These are phyloP conservation scores for Bibio marci DNA, from an alignment of 2,888 invertebrate genomes.

Conservation along the genomic window DNA sequence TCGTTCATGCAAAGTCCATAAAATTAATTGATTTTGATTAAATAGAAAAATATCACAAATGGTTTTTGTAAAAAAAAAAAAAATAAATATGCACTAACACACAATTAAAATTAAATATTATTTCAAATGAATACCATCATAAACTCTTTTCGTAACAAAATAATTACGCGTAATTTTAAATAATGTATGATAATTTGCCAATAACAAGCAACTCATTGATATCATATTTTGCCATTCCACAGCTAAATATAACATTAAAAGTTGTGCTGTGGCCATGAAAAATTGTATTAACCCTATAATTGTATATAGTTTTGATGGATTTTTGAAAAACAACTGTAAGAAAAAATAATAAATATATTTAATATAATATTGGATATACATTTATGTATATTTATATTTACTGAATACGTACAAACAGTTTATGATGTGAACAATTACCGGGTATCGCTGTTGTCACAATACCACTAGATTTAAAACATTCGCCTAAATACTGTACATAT, in stretches of 20 bases:
- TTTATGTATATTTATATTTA: constrained; percentile 3
- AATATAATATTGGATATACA: background rate
- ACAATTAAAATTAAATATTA: no score
- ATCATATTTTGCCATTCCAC: constrained; percentile 85
- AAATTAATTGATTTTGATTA: no score
- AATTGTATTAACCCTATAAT: constrained; percentile 54
- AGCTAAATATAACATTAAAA: constrained; percentile 60
- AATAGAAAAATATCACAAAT: no score
- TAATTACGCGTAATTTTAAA: constrained; percentile 81
- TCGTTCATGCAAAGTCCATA: no score
- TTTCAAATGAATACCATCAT: no score
- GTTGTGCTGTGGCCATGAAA: constrained; percentile 53
- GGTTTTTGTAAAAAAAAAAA: no score
- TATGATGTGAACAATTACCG: constrained; percentile 56
- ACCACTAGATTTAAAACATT: constrained; percentile 57
- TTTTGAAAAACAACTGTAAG: constrained; percentile 68
- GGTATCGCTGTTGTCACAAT: constrained; percentile 78
- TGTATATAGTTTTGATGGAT: constrained; percentile 63
- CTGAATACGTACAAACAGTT: constrained; percentile 68
- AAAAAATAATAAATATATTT: constrained; percentile 17
- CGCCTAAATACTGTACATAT: constrained; percentile 52
- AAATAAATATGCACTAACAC: no score
- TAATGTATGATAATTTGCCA: constrained; percentile 81
- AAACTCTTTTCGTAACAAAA: constrained; percentile 67
- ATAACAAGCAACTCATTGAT: constrained; percentile 66